Base-by-base conservation (phyloP, 2,797 vertebrate species). In the Phoeniculus purpureus region DNA sequence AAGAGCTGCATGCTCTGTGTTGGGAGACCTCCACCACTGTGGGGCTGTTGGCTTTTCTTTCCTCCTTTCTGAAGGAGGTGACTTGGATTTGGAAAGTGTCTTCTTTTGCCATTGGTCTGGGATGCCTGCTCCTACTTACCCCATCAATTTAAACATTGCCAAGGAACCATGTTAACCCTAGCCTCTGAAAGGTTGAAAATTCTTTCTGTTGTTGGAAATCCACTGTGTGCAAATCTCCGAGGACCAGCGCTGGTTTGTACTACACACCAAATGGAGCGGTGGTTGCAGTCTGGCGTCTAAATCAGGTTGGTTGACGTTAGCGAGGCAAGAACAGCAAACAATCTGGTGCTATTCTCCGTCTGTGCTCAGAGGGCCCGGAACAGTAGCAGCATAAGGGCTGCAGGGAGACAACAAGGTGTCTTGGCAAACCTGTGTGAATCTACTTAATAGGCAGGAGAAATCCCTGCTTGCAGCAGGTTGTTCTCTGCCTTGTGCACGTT, bases 261-360 rank as follows among this genome's bases (percentile, higher is more conserved):
- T 18, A 1, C 10, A 25, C 12, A 34, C n/a, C n/a, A 71, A n/a
- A 67, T 2, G 75, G 37, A 88, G 20, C 58, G 48, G 58, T 26
- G 78, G 64, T 82, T 50, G 71, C 67, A 12, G 50, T 51, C 47
- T 81, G 34, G 16, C 81, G 88, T 67, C 75, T 86, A 85, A 91
- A 82, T 77, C 68, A 62, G 83, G 65, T 84, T 3, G 5, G n/a
- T 22, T 84, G 75, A 55, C 6, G 0, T 55, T 52, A 74, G 64
- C 1, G 2, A 75, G 56, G 40, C 43, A 86, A 72, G 62, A 87
- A 25, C 50, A 62, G 77, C 60, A 66, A 71, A 23, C 37, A 83
- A 6, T 70, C 48, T 64, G 71, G 70, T 55, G 68, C 70, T 78
- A 1, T 72, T 89, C 65, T 91, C 85, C 76, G 51, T 84, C 85